phyloP scores from a whole-genome alignment of 1,140 invertebrate species.

The Euwallacea fornicatus region DNA sequence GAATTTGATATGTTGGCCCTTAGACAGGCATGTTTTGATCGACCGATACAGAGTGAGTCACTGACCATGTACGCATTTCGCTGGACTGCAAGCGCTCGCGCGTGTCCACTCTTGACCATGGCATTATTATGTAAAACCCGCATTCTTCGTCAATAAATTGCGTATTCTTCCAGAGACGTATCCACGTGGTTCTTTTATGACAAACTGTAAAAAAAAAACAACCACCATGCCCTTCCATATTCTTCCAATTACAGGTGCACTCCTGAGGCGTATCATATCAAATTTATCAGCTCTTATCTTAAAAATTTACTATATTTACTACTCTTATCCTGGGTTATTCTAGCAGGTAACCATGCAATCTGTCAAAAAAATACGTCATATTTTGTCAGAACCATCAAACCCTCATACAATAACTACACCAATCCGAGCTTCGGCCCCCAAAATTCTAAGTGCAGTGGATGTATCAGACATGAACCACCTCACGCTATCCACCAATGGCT shows the following conservation, averaged over 20 bases:
- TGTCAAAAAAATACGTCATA: no score
- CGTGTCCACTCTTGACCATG: conserved; percentile 39
- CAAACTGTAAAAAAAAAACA: no score
- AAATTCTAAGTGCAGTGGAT: not conserved
- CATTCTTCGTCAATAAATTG: conserved; percentile 14
- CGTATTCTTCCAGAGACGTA: not conserved
- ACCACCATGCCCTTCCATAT: no score
- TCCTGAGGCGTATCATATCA: conserved; percentile 50
- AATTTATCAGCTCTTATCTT: conserved; percentile 93
- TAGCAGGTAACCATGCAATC: conserved; percentile 52
- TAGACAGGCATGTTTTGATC: no score
- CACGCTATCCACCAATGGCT: conserved; percentile 14
- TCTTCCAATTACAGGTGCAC: no score
- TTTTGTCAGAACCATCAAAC: no score
- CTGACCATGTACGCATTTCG: conserved; percentile 39
- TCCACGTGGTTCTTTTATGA: no score
- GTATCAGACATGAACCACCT: conserved; percentile 8
- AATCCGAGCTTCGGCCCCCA: not conserved
- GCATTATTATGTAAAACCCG: conserved; percentile 16
- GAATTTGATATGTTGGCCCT: no score
- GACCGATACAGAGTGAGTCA: no score
- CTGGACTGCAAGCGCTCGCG: conserved; percentile 23
- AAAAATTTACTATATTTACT: no score
- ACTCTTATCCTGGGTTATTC: not conserved
- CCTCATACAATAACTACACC: no score